These are phyloP conservation scores for Axinella damicornis DNA, from an alignment of 37 sponge, comb jelly and placozoan species.

Conservation along the genomic window DNA sequence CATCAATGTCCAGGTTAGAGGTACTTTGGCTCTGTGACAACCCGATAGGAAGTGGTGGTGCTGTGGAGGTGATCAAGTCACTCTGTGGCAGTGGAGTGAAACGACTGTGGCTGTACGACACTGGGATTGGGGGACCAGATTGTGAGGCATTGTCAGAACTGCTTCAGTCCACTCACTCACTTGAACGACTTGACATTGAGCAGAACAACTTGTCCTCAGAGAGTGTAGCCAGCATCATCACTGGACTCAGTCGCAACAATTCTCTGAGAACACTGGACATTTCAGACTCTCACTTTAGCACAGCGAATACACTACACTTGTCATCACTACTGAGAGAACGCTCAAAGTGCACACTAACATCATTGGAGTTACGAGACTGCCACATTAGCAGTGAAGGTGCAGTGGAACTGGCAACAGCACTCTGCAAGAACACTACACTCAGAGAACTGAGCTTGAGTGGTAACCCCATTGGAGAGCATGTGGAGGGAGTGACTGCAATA, in stretches of 20 bases:
- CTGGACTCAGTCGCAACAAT: slow-evolving; percentile 10
- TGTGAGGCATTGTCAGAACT: background rate
- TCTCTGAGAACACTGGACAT: too few species aligned
- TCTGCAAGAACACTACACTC: too few species aligned
- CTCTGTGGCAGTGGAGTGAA: slow-evolving; percentile 5
- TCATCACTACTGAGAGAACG: too few species aligned
- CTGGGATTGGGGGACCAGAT: slow-evolving; percentile 3
- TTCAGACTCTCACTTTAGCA: too few species aligned
- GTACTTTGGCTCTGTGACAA: background rate
- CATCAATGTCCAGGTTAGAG: slow-evolving; percentile 2
- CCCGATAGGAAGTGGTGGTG: slow-evolving; percentile 23
- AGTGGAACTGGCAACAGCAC: too few species aligned
- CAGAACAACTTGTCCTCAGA: background rate
- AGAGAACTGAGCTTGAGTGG: background rate
- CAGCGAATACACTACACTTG: too few species aligned
- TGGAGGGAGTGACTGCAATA: background rate
- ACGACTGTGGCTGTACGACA: background rate
- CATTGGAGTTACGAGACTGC: too few species aligned
- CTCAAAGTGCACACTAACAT: too few species aligned
- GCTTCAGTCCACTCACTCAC: background rate
- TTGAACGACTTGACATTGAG: background rate
- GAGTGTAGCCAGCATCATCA: background rate
- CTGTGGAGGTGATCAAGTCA: slow-evolving; percentile 6
- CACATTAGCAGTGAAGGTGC: too few species aligned
- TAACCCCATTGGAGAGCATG: slow-evolving; percentile 6